A percentile compares a stretch with the other conserved stretches of the same genome.
phyloP scores from a whole-genome alignment of 1,140 invertebrate genomes.

The Zaprionus kolodkinae region DNA sequence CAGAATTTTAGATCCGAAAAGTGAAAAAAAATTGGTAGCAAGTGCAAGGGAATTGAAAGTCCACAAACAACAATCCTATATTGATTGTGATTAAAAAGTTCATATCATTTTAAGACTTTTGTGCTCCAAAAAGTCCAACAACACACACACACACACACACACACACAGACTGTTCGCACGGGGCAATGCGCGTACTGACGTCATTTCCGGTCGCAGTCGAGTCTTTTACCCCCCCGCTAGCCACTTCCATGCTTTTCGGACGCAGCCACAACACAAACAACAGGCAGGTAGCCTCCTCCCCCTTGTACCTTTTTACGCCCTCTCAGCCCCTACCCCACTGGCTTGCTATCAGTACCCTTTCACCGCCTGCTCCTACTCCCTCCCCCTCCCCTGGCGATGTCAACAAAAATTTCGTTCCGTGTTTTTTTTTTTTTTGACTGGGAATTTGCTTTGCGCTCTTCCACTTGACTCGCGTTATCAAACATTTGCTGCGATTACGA shows the following conservation, averaged over 20 bases:
- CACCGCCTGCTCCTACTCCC: conserved; percentile 5
- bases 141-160: conserved; percentile 1
- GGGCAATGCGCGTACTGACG: conserved; percentile 58
- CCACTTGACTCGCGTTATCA: conserved; percentile 61
- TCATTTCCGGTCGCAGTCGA: conserved; percentile 66
- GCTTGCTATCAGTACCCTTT: neutral
- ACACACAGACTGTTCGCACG: conserved; percentile 10
- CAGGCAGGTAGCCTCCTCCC: conserved; percentile 1
- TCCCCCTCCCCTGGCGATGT: conserved; percentile 9
- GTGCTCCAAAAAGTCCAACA: conserved; percentile 12
- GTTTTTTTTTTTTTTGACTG: conserved; percentile 18
- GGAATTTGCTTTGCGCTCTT: conserved; percentile 37
- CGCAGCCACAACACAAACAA: conserved; percentile 23
- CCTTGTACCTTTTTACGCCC: neutral
- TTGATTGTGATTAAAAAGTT: conserved; percentile 38
- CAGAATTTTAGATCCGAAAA: neutral
- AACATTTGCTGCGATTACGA: conserved; percentile 61
- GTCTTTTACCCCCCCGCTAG: neutral
- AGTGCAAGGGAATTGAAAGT: conserved; percentile 17
- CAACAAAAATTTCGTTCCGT: conserved; percentile 62
- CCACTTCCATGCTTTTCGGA: conserved; percentile 16
- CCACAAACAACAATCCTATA: conserved; percentile 19
- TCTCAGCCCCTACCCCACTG: neutral
- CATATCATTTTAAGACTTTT: conserved; percentile 52
- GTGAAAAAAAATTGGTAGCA: conserved; percentile 2